Base-by-base conservation (phyloP, 1,140 invertebrate species). In the Polypedilum pembai region DNA sequence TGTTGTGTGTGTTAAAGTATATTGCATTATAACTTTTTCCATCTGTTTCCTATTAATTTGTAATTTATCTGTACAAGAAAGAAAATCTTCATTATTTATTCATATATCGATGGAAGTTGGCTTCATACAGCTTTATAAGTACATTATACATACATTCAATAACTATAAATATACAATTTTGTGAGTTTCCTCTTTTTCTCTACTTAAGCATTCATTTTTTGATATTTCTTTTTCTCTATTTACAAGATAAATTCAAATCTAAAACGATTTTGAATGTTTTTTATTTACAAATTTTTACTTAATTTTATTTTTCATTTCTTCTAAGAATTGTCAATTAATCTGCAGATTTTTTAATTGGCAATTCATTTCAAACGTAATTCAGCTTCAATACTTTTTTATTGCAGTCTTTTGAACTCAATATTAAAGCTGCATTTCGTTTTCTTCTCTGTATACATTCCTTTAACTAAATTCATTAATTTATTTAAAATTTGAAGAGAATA, bases 61-160 rank as follows among this genome's bases (percentile, higher is more conserved):
- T n/a, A 33, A 56, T 56, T 56, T 56, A 56, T 56, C 45, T 56
- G n/a, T 56, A 56, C 45, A 56, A n/a, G n/a, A 56, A 12, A 56
- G 41, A 56, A n/a, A 3, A 15, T 56, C 3, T n/a, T 4, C 45
- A 56, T 56, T n/a, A 56, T 15, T n/a, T 56, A 56, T 56, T 56
- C 45, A 56, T 56, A 12, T 56, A 56, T 56, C 45, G 24, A 33
- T 33, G 24, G 24, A 33, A 33, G 45, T 56, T n/a, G 12, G 45
- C n/a, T 56, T 56, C 45, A n/a, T 56, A 33, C 24, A 33, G n/a
- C 41, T 45, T 1, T 56, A 56, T 56, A 56, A n/a, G 45, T 56
- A 56, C n/a, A 15, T 56, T 56, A n/a, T 56, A 56, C 45, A 56
- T 56, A n/a, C 45, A 56, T 56, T 56, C 45, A 56, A 33, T 56